Percentiles rank a stretch among this genome's conserved stretches.
These are phyloP conservation scores for Ichneumoninae sp. DNA, from an alignment of 2,888 invertebrate genomes.

Conservation along the genomic window DNA sequence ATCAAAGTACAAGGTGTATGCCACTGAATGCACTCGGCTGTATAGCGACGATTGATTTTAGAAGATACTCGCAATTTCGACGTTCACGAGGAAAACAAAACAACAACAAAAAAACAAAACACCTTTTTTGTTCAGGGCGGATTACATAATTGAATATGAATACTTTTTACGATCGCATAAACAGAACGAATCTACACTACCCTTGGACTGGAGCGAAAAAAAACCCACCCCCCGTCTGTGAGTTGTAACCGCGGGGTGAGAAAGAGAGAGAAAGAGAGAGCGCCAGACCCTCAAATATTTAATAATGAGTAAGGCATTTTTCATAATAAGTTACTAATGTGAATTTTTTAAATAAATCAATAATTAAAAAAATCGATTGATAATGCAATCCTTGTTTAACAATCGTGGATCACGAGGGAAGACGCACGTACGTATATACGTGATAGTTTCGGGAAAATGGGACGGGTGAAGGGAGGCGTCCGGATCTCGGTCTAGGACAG, in stretches of 20 bases:
- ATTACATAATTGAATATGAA: constrained; percentile 69
- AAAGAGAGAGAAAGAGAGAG: constrained; percentile 63
- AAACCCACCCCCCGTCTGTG: constrained; percentile 67
- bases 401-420: constrained; percentile 57
- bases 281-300: constrained; percentile 80
- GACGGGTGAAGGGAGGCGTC: constrained; percentile 14
- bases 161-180: constrained; percentile 75
- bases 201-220: constrained; percentile 72
- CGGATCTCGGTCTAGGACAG: constrained; percentile 4
- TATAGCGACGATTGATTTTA: constrained; percentile 55
- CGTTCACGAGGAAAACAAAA: constrained; percentile 58
- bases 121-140: constrained; percentile 67
- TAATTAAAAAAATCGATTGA: constrained; percentile 71
- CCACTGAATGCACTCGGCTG: constrained; percentile 65
- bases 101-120: constrained; percentile 40
- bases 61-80: constrained; percentile 61
- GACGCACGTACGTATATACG: constrained; percentile 29
- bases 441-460: constrained; percentile 14
- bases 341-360: constrained; percentile 83
- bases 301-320: constrained; percentile 82
- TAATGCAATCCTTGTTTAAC: constrained; percentile 57
- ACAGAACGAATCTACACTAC: constrained; percentile 71
- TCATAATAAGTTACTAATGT: constrained; percentile 83
- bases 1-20: constrained; percentile 58
- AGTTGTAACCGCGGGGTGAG: constrained; percentile 70